Evolutionary conservation across 2,888 invertebrate species (phyloP).

Genomic region (Ichneumoninae sp.): DNA sequence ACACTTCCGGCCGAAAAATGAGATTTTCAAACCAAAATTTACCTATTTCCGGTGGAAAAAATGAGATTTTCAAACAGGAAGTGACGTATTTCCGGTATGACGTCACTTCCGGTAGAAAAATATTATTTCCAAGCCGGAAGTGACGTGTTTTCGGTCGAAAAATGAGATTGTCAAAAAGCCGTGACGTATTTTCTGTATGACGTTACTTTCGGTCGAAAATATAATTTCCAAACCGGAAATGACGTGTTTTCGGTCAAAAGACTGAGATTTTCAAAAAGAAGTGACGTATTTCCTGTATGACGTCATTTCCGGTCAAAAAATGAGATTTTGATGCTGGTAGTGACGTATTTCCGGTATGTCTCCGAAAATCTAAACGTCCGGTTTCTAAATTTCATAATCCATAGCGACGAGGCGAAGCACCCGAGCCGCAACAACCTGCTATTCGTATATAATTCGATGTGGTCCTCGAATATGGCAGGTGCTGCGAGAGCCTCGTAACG

Average conservation of each 20-base stretch:
- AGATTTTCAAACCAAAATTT: neutral
- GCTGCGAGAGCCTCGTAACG: constrained; percentile 64
- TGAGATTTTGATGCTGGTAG: neutral
- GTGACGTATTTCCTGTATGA: too few relatives aligned
- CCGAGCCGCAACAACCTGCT: neutral
- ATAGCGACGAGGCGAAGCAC: neutral
- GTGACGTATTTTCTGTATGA: too few relatives aligned
- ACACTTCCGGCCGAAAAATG: neutral
- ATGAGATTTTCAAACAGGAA: too few relatives aligned
- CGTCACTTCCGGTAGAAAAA: too few relatives aligned
- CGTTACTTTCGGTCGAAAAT: too few relatives aligned
- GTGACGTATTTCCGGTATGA: too few relatives aligned
- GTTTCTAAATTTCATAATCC: neutral
- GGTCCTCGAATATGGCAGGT: constrained; percentile 78
- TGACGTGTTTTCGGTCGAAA: too few relatives aligned
- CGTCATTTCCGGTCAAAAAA: too few relatives aligned
- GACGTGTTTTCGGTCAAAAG: too few relatives aligned
- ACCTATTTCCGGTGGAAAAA: neutral
- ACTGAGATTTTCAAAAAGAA: too few relatives aligned
- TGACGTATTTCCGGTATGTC: neutral
- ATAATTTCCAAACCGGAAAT: too few relatives aligned
- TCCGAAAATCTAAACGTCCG: neutral
- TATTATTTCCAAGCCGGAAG: neutral
- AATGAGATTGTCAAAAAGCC: too few relatives aligned
- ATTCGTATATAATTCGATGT: constrained; percentile 52